Conservation (phyloP, 2,113 vertebrate species). For the Rattus norvegicus region GRCr8 NC_086035.1:36089001-36089500, state of each 20-base stretch:
- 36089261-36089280: background rate
- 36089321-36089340: background rate
- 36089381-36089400: background rate
- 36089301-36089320: background rate
- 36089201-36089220: background rate
- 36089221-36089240: background rate
- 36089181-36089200: background rate
- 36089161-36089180: constrained; percentile 69
- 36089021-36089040: background rate
- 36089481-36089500: constrained; percentile 35
- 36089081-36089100: constrained; percentile 48
- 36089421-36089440: constrained; percentile 50
- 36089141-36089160: constrained; percentile 60
- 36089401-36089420: background rate
- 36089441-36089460: constrained; percentile 65
- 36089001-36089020: background rate
- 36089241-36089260: too few species aligned
- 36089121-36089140: constrained; percentile 68
- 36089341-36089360: background rate
- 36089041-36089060: constrained; percentile 60
- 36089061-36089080: constrained; percentile 70
- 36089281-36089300: too few species aligned
- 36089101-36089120: constrained; percentile 72
- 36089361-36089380: rapidly evolving
- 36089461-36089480: constrained; percentile 57